These are phyloP conservation scores for Acanthaster planci DNA, from an alignment of 35 echinoderm and acorn worm genomes.

Conservation along the genomic window DNA sequence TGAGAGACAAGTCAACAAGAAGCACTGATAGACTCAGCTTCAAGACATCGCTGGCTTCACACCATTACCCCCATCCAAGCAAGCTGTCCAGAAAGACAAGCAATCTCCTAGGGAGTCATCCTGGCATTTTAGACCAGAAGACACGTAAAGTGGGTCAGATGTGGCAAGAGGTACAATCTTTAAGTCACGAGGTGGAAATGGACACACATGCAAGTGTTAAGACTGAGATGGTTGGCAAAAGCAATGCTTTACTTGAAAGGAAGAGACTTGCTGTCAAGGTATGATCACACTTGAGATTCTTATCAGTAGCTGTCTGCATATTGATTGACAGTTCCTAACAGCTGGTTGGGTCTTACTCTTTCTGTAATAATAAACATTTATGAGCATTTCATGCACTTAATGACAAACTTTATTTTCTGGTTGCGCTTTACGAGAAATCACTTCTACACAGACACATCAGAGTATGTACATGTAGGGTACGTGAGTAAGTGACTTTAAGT, in stretches of 20 bases:
- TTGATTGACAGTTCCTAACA: no score
- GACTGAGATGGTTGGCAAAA: not conserved
- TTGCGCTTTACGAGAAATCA: no score
- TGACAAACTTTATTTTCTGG: no score
- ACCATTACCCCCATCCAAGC: not conserved
- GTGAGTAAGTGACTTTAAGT: no score
- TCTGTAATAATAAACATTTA: no score
- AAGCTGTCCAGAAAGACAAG: not conserved
- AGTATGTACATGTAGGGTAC: no score
- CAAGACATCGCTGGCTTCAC: not conserved
- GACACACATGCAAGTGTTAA: not conserved
- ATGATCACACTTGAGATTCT: not conserved
- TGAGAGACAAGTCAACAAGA: not conserved
- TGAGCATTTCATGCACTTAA: no score
- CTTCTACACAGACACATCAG: no score
- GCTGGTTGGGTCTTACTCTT: no score
- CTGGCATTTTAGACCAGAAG: not conserved
- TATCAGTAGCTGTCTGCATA: no score
- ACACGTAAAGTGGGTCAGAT: slow-evolving; percentile 22
- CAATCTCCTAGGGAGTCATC: not conserved
- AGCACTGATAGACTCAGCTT: not conserved
- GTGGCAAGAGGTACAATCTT: slow-evolving; percentile 48
- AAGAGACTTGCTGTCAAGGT: slow-evolving; percentile 5
- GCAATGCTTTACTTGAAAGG: not conserved
- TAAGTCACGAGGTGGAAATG: not conserved